A percentile compares a stretch with the other conserved stretches of the same genome.
These are phyloP conservation scores for Cladorhizidae sp. DNA, from an alignment of 37 sponge, comb jelly and placozoan genomes.

Conservation along the genomic window DNA sequence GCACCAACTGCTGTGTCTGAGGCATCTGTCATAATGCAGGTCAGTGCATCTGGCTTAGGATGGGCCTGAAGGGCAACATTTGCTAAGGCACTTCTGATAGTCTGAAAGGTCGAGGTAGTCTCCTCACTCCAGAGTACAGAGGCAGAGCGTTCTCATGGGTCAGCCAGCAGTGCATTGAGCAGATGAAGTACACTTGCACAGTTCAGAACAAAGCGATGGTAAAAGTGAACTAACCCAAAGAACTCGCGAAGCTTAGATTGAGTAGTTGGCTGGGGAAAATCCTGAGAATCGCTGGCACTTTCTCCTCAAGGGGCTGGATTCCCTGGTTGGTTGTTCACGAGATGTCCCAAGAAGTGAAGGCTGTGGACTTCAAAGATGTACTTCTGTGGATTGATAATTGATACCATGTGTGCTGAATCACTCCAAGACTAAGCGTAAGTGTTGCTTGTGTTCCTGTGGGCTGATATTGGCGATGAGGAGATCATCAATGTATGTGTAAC, in stretches of 20 bases:
- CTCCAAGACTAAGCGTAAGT: constrained; percentile 39
- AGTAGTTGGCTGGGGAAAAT: constrained; percentile 51
- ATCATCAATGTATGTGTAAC: constrained; percentile 48
- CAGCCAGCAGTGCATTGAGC: constrained; percentile 22
- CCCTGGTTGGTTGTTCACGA: constrained; percentile 22
- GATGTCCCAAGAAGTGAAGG: constrained; percentile 38
- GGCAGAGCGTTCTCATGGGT: too few species aligned
- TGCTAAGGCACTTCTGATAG: constrained; percentile 42
- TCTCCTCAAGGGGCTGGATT: constrained; percentile 39
- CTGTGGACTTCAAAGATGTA: constrained; percentile 19
- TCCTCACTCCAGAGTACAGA: too few species aligned
- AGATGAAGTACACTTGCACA: constrained; percentile 36
- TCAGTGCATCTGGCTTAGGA: constrained; percentile 49
- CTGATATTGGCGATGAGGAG: constrained; percentile 51
- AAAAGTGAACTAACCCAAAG: constrained; percentile 55
- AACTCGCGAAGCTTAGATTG: constrained; percentile 39
- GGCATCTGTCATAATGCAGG: constrained; percentile 64
- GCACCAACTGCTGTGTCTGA: constrained; percentile 56
- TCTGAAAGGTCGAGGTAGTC: constrained; percentile 23
- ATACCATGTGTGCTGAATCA: constrained; percentile 48
- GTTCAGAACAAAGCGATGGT: constrained; percentile 42
- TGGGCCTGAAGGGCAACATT: constrained; percentile 44
- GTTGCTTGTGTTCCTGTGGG: too few species aligned
- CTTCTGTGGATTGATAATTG: constrained; percentile 50
- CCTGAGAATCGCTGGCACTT: constrained; percentile 53